phyloP scores from a whole-genome alignment of 2,113 vertebrate species.

The Silurus meridionalis region DNA sequence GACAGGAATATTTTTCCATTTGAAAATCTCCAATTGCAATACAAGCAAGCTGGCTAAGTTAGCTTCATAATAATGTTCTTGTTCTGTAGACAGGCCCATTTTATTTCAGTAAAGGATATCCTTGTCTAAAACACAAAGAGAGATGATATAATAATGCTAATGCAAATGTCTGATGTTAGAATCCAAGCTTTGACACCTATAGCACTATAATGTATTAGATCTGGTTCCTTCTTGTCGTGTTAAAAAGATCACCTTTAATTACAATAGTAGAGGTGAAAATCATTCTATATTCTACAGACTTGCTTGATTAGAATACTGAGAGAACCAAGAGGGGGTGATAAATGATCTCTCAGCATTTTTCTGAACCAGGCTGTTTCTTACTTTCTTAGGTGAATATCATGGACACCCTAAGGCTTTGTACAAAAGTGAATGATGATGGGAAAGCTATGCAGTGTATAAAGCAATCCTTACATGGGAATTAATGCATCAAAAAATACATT shows the following conservation, averaged over 20 bases:
- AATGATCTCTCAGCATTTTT: not conserved
- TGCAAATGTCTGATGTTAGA: not conserved
- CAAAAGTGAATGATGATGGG: not conserved
- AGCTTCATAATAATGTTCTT: no score
- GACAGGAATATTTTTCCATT: not conserved
- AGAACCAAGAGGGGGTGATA: not conserved
- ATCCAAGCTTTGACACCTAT: not conserved
- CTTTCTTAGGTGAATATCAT: not conserved
- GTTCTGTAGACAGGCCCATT: not conserved
- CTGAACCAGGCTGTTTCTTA: not conserved
- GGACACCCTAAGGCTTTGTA: not conserved
- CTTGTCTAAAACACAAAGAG: not conserved
- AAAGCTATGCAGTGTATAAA: not conserved
- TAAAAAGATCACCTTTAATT: not conserved
- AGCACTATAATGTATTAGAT: not conserved
- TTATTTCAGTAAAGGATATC: not conserved
- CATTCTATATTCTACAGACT: not conserved
- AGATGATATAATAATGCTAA: not conserved
- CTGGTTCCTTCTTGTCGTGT: not conserved
- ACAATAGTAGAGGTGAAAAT: not conserved
- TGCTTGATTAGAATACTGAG: not conserved
- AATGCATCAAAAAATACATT: not conserved
- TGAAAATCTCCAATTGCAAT: not conserved
- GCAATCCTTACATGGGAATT: not conserved
- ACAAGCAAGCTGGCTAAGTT: not conserved